A percentile compares a stretch with the other conserved stretches of the same genome.
phyloP scores from a whole-genome alignment of 30 jellyfish, hydroid and myxozoan species.

The Hydractinia symbiolongicarpus region DNA sequence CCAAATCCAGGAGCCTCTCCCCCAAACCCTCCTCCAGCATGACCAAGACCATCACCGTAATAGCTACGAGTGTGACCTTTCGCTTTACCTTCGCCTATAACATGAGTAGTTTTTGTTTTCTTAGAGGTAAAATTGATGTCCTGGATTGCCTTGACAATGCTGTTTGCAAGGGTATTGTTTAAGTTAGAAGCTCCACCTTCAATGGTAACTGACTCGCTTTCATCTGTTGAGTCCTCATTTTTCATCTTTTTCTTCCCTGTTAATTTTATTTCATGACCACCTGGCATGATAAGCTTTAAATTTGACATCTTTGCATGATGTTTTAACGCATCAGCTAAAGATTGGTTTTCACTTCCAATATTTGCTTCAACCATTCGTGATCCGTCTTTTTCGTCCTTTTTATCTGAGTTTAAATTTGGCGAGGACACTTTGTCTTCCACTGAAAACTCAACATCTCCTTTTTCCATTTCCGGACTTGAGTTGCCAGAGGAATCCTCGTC shows the following conservation, averaged over 20 bases:
- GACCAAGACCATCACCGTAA: conserved; percentile 8
- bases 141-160: neutral
- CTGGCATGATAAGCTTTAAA: conserved; percentile 77
- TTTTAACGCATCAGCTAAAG: conserved; percentile 20
- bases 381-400: conserved; percentile 7
- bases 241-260: conserved; percentile 42
- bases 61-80: neutral
- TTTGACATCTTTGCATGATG: conserved; percentile 61
- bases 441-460: conserved; percentile 1
- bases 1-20: neutral
- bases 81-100: neutral
- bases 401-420: neutral
- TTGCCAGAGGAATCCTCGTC: conserved; percentile 43
- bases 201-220: conserved; percentile 17
- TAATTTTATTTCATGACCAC: conserved; percentile 64
- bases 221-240: conserved; percentile 36
- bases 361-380: neutral
- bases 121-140: neutral
- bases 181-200: neutral
- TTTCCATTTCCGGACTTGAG: conserved; percentile 12
- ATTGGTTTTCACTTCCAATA: conserved; percentile 9
- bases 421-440: conserved; percentile 33
- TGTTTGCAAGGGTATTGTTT: conserved; percentile 7
- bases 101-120: conserved; percentile 12
- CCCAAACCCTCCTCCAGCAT: neutral